These are phyloP conservation scores for Cyphomyrus plagiostoma DNA, from an alignment of 2,113 vertebrate genomes.

Conservation along the genomic window DNA sequence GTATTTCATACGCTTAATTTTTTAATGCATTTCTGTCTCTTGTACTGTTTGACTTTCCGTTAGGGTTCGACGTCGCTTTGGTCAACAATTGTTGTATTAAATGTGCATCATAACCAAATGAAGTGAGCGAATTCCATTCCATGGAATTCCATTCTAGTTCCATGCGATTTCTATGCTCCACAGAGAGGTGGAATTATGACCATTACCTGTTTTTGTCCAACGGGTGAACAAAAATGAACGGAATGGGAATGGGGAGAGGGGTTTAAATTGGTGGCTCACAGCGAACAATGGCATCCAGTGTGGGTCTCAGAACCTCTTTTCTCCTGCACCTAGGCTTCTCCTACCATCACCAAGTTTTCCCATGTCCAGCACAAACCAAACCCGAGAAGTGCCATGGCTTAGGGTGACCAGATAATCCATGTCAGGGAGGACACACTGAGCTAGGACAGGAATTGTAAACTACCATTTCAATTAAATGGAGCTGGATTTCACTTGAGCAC, in stretches of 20 bases:
- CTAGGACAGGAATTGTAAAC: no score
- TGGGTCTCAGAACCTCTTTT: not conserved
- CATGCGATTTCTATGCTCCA: not conserved
- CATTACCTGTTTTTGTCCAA: not conserved
- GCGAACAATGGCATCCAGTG: not conserved
- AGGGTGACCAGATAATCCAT: no score
- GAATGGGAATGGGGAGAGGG: not conserved
- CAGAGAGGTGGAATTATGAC: not conserved
- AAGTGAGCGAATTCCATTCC: not conserved
- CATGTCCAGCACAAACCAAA: not conserved
- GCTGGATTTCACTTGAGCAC: no score
- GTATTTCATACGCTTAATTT: not conserved
- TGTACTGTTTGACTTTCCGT: not conserved
- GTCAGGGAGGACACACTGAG: no score
- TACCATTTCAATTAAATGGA: no score
- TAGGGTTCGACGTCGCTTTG: not conserved
- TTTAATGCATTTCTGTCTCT: not conserved
- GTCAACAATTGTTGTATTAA: not conserved
- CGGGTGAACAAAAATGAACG: not conserved
- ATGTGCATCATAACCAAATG: not conserved
- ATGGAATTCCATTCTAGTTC: not conserved
- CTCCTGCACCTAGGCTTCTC: not conserved
- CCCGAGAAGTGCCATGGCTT: not conserved
- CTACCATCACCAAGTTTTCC: not conserved
- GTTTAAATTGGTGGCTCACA: not conserved